These are phyloP conservation scores for Entomobrya multifasciata DNA, from an alignment of 2,888 invertebrate species.

Conservation along the genomic window DNA sequence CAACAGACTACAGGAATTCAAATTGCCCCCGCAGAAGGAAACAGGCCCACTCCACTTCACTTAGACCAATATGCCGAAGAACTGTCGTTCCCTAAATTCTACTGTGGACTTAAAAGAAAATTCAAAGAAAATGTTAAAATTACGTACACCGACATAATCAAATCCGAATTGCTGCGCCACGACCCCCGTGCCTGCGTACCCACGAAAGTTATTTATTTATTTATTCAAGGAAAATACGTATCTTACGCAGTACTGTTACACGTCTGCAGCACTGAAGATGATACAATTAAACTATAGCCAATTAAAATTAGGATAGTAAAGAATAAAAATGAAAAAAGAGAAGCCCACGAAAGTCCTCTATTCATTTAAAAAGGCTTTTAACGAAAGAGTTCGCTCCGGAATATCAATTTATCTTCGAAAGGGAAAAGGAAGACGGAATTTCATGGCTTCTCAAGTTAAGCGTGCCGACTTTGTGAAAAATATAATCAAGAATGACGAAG, in stretches of 20 bases:
- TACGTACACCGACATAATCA: constrained; percentile 59
- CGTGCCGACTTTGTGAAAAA: constrained; percentile 28
- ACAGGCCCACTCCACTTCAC: constrained; percentile 20
- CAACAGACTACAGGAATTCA: neutral
- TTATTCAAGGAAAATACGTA: too few relatives aligned
- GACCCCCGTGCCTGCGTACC: constrained; percentile 52
- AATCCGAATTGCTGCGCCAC: constrained; percentile 56
- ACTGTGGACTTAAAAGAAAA: constrained; percentile 5
- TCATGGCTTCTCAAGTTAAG: neutral
- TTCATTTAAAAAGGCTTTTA: constrained; percentile 32
- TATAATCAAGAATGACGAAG: constrained; percentile 60
- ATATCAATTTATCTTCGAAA: neutral
- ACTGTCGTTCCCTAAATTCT: constrained; percentile 52
- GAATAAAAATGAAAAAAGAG: too few relatives aligned
- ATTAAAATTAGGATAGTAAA: too few relatives aligned
- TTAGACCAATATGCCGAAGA: constrained; percentile 19
- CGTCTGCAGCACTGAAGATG: too few relatives aligned
- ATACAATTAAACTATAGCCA: too few relatives aligned
- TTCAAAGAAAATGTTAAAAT: neutral
- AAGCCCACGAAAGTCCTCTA: too few relatives aligned
- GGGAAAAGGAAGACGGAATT: neutral
- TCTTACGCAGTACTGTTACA: too few relatives aligned
- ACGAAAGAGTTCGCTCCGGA: constrained; percentile 5
- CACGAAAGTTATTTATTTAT: too few relatives aligned
- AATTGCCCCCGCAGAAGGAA: constrained; percentile 54